Evolutionary conservation across 2,888 invertebrate genomes (phyloP), one percentile per base, ranked within the genome.

Genomic region (Strigamia crassipes): DNA sequence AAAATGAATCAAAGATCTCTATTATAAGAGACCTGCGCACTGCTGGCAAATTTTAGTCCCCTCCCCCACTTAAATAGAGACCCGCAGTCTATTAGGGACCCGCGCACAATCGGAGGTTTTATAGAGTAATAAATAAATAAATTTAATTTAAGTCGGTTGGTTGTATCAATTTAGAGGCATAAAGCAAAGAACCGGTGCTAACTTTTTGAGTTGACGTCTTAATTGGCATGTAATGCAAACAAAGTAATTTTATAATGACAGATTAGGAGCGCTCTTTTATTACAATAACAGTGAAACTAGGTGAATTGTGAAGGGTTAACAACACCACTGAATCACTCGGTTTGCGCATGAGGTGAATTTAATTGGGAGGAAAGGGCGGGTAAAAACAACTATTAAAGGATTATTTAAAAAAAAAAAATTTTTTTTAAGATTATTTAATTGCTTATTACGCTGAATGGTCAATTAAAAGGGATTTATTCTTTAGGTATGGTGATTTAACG

Each of bases 401-500:
- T 56, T 56, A 56, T 13, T 46, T 10, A 46, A 6, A 34, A 3
- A 3, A 34, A 34, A n/a, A n/a, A 38, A 27, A 2, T 2, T 27
- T 27, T 27, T 38, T 38, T 6, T 38, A 38, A 38, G 6, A 4
- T 5, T 2, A 38, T 38, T 38, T 38, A 38, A 38, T 38, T 38
- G 10, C 10, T 10, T 0, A 38, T 38, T 38, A 6, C 10, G 38
- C 8, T 38, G 38, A 38, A 6, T 4, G 10, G 38, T 38, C 0
- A 38, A 38, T 38, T 38, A 38, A 38, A 46, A 46, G 15, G 1
- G 46, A 15, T 46, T 46, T 13, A 46, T n/a, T 81, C 42, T 31
- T 5, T 73, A 83, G 83, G 9, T 84, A 84, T 56, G 84, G 84
- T 66, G 85, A 84, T 81, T 85, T 86, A 21, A 84, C 84, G 13